phyloP scores from a whole-genome alignment of 2,797 vertebrate species.

The Sciurus vulgaris region DNA sequence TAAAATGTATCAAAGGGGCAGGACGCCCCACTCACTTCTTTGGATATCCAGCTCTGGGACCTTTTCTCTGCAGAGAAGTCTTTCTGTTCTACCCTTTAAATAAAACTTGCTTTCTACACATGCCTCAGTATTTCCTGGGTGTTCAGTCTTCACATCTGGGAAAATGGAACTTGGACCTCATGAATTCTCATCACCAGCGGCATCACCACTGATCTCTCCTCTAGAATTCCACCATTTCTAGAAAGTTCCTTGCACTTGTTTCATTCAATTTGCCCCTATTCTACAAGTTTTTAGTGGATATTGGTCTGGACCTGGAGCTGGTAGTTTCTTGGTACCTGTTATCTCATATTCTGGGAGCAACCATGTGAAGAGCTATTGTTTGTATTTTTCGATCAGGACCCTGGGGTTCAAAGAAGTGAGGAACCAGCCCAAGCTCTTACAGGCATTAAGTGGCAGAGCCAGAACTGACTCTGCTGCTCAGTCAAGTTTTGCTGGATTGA shows the following conservation, averaged over 20 bases:
- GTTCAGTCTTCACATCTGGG: no score
- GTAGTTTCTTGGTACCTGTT: not conserved
- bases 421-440: not conserved
- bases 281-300: not conserved
- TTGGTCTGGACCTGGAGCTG: not conserved
- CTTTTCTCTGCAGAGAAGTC: no score
- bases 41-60: no score
- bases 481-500: not conserved
- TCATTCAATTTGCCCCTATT: not conserved
- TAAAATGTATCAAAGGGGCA: no score
- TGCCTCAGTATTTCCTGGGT: no score
- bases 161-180: no score
- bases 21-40: no score
- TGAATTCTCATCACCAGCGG: no score
- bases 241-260: not conserved
- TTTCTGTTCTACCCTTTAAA: no score
- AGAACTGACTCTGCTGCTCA: not conserved
- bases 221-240: not conserved
- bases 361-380: not conserved
- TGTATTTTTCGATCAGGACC: not conserved
- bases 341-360: not conserved
- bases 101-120: no score
- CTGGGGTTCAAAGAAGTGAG: not conserved
- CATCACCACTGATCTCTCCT: not conserved
- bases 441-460: not conserved